Conservation (phyloP, 2,888 invertebrate species). For the Drosophila mimetica region DNA sequence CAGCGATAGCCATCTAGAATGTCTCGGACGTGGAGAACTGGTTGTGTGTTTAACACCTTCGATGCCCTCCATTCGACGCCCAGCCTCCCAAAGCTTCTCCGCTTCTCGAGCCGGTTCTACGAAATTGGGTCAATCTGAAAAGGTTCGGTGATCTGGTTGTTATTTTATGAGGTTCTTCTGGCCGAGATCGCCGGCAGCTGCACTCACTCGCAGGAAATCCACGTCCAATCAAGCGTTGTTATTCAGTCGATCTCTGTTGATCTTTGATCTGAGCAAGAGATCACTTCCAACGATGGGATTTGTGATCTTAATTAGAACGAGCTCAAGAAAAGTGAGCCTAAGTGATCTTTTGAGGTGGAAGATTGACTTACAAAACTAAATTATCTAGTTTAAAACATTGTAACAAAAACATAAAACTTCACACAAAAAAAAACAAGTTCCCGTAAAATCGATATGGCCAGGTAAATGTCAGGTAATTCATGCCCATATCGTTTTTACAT, state of each 20-base stretch:
- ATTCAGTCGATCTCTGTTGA: constrained; percentile 14
- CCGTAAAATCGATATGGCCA: too few relatives aligned
- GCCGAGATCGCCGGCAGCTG: constrained; percentile 31
- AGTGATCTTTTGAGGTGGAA: not conserved
- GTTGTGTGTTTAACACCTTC: constrained; percentile 69
- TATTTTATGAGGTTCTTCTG: constrained; percentile 54
- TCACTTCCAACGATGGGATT: constrained; percentile 2
- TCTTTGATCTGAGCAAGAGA: constrained; percentile 18
- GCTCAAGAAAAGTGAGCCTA: not conserved
- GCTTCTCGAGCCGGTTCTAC: constrained; percentile 66
- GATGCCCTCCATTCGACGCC: constrained; percentile 36
- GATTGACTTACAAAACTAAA: constrained; percentile 32
- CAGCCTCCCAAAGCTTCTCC: constrained; percentile 17
- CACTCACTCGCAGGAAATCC: constrained; percentile 34
- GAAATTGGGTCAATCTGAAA: constrained; percentile 74
- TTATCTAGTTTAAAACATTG: not conserved
- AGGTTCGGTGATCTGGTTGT: constrained; percentile 76
- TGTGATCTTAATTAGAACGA: constrained; percentile 26
- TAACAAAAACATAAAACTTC: not conserved
- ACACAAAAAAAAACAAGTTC: too few relatives aligned
- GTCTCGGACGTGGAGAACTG: constrained; percentile 60
- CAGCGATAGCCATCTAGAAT: constrained; percentile 63
- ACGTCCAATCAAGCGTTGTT: constrained; percentile 55
- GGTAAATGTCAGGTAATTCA: too few relatives aligned
- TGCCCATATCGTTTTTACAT: too few relatives aligned